A percentile compares a stretch with the other conserved stretches of the same genome.
Conservation (phyloP, 2,797 vertebrate genomes). For the Acrossocheilus fasciatus region DNA sequence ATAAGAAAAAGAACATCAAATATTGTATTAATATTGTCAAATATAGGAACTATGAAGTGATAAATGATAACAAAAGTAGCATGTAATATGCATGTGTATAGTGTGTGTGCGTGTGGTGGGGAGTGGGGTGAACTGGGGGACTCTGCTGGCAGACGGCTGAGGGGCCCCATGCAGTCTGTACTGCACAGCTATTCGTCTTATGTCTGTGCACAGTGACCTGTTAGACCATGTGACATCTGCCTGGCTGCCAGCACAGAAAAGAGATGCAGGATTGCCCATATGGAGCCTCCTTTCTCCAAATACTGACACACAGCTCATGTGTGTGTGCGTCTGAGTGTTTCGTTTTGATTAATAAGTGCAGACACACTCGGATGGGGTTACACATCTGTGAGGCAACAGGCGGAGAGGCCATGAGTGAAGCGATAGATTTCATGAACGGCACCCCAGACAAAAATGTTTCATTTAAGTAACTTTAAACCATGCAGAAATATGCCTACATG, state of each 20-base stretch:
- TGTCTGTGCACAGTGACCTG: slow-evolving; percentile 63
- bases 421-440: slow-evolving; percentile 42
- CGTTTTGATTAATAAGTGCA: slow-evolving; percentile 57
- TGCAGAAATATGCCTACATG: neutral
- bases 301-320: slow-evolving; percentile 60
- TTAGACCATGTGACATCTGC: slow-evolving; percentile 64
- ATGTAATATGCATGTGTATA: slow-evolving; percentile 31
- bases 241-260: slow-evolving; percentile 61
- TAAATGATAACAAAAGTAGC: slow-evolving; percentile 18
- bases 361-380: slow-evolving; percentile 53
- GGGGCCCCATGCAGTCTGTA: slow-evolving; percentile 60
- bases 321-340: slow-evolving; percentile 13
- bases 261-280: slow-evolving; percentile 61
- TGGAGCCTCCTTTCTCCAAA: slow-evolving; percentile 62
- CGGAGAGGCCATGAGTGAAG: slow-evolving; percentile 46
- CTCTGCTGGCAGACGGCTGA: slow-evolving; percentile 61
- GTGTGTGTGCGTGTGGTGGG: slow-evolving; percentile 34
- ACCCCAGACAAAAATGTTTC: slow-evolving; percentile 33
- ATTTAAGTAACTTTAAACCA: slow-evolving; percentile 41
- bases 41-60: neutral
- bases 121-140: slow-evolving; percentile 47
- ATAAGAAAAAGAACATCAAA: neutral
- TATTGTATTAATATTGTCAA: neutral
- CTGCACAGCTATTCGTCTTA: slow-evolving; percentile 64
- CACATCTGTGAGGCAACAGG: slow-evolving; percentile 63